Conservation (phyloP, 2,113 vertebrate genomes). For the Cynopterus brachyotis region DNA sequence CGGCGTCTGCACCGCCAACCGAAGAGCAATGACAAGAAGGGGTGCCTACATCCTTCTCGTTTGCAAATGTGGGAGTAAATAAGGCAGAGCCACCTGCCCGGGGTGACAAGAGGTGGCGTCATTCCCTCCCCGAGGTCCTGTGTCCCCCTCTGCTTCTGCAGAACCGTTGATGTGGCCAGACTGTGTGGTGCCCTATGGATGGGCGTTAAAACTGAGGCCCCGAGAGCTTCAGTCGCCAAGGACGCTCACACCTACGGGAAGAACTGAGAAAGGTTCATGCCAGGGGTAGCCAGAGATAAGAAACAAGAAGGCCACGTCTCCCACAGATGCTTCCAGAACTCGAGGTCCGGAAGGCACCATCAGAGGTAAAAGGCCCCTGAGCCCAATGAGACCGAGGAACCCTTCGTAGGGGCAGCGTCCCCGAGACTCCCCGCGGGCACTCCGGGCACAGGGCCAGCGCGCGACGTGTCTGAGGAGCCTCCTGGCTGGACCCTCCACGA, state of each 20-base stretch:
- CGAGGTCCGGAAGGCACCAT: background rate
- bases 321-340: background rate
- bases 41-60: background rate
- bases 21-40: no score
- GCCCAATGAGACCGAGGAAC: background rate
- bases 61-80: background rate
- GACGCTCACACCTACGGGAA: background rate
- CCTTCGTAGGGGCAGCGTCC: background rate
- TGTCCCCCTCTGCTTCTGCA: background rate
- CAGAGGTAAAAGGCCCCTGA: background rate
- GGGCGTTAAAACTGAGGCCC: background rate
- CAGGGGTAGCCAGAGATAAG: background rate
- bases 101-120: background rate
- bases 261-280: background rate
- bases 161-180: no score
- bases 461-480: no score
- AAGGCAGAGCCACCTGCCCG: accelerated
- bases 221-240: background rate
- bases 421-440: accelerated
- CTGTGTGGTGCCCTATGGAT: background rate
- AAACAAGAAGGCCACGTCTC: background rate
- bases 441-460: background rate
- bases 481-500: background rate
- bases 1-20: background rate
- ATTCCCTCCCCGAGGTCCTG: background rate